Percentiles rank a stretch among this genome's conserved stretches.
These are phyloP conservation scores for Chirona hameri DNA, from an alignment of 2,888 invertebrate species.

Conservation along the genomic window DNA sequence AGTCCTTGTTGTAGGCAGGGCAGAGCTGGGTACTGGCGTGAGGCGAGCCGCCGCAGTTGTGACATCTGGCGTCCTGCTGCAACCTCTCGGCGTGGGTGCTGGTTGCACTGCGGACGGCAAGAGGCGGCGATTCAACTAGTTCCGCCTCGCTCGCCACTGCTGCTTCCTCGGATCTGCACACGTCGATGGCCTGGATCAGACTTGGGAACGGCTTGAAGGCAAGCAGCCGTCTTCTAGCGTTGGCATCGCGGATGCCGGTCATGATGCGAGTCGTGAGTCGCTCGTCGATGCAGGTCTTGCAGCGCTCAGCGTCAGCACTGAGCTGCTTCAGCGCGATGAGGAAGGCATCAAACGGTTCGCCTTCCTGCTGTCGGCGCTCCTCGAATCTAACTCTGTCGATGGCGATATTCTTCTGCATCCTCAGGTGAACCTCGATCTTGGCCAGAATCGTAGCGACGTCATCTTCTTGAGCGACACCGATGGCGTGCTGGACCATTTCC, in stretches of 20 bases:
- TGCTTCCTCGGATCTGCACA: neutral
- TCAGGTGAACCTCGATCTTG: too few species aligned
- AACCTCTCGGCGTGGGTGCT: neutral
- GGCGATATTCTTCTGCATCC: too few species aligned
- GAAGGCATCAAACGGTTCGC: neutral
- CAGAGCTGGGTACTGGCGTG: too few species aligned
- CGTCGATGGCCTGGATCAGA: neutral
- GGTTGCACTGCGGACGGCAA: neutral
- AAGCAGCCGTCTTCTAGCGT: neutral
- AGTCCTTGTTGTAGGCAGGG: too few species aligned
- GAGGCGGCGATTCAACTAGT: neutral
- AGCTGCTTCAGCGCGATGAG: neutral
- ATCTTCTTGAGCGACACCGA: too few species aligned
- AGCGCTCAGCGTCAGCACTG: neutral
- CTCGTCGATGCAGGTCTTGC: neutral
- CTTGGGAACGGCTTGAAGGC: neutral
- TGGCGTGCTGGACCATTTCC: too few species aligned
- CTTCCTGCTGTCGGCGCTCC: neutral
- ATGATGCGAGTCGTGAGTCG: neutral
- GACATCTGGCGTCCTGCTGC: too few species aligned
- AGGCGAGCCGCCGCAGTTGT: too few species aligned
- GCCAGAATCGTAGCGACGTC: too few species aligned
- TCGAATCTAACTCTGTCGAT: neutral
- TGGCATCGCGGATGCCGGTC: neutral
- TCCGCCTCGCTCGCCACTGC: neutral